A percentile compares a stretch with the other conserved stretches of the same genome.
Conservation (phyloP, 2,113 vertebrate species). For the Burhinus oedicnemus region DNA sequence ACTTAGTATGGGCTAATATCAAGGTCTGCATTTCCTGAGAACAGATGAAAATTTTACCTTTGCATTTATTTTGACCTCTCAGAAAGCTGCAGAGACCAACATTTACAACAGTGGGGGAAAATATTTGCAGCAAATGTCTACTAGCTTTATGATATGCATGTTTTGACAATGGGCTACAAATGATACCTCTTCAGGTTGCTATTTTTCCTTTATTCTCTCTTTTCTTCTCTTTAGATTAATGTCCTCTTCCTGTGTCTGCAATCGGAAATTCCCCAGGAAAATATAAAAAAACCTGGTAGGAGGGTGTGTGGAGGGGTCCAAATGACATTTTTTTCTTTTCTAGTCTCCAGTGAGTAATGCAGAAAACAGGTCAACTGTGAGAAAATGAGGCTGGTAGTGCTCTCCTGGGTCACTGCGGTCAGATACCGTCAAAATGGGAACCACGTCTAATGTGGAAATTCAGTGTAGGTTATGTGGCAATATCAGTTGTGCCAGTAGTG, state of each 20-base stretch:
- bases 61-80: neutral
- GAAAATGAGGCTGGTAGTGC: neutral
- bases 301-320: rapidly evolving
- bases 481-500: neutral
- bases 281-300: rapidly evolving
- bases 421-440: neutral
- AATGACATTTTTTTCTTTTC: neutral
- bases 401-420: neutral
- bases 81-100: neutral
- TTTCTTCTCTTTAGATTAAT: neutral
- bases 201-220: neutral
- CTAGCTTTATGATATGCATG: neutral
- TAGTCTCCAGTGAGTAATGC: neutral
- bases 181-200: neutral
- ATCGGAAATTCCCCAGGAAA: neutral
- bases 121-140: neutral
- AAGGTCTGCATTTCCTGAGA: neutral
- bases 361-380: neutral
- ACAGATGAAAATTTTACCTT: neutral
- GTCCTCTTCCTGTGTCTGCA: neutral
- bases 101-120: neutral
- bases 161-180: neutral
- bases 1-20: neutral
- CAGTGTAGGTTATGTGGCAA: neutral
- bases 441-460: neutral